Evolutionary conservation across 2,113 vertebrate genomes (phyloP), one percentile per base, ranked within the genome.

Genomic region (Hiodon alosoides): DNA sequence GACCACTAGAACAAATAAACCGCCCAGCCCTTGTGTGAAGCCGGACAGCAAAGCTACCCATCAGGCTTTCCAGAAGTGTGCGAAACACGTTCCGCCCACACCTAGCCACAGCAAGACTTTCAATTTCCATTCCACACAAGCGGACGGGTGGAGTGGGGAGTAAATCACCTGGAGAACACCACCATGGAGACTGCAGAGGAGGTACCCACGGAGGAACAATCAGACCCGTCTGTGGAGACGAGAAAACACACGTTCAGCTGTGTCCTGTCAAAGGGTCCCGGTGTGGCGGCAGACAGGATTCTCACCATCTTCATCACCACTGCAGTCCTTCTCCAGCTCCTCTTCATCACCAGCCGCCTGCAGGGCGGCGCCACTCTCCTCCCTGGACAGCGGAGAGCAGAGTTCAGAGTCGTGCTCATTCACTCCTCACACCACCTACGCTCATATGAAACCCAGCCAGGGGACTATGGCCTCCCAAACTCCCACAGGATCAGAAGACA

Each of bases 251-350:
- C 7, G 54, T 53, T 17, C 47, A 58, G 8, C 69, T n/a, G n/a
- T n/a, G n/a, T n/a, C 47, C 17, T 10, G 78, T 70, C 11, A 85
- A 89, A 81, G 72, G 86, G 85, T 47, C 14, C n/a, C 51, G 57
- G 3, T 59, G 54, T 9, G 48, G 2, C 6, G 48, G 31, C 10
- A 67, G 7, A 47, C 46, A 14, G 11, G 7, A 61, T 14, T 57
- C 73, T 46, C 59, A 70, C 80, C 80, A 76, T 86, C 67, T 86
- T 86, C 84, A 2, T 87, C 90, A 54, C 85, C 85, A 73, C 90
- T 91, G 71, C 86, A 93, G 81, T 78, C 84, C 31, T 92, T 92
- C 0, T 94, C 93, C 78, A 94, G 78, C 76, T 97, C 95, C 77
- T 95, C 94, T 0, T 46, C 75, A 69, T 83, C 86, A 62, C 87